phyloP scores from a whole-genome alignment of 2,113 vertebrate species.

The Felis catus region F.catus_Fca126_mat1.0 CM031411.1:19057501-19058000 shows the following conservation, averaged over 20 bases:
- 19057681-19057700: not conserved
- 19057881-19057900: not conserved
- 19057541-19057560: not conserved
- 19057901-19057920: not conserved
- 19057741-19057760: not conserved
- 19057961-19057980: not conserved
- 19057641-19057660: not conserved
- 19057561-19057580: not conserved
- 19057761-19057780: not conserved
- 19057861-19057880: not conserved
- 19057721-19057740: not conserved
- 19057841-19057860: not conserved
- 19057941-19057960: not conserved
- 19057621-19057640: not conserved
- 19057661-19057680: not conserved
- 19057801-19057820: not conserved
- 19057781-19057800: not conserved
- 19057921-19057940: conserved; percentile 29
- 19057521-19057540: not conserved
- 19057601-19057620: not conserved
- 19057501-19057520: not conserved
- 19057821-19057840: conserved; percentile 21
- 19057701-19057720: not conserved
- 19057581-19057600: not conserved
- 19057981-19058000: not conserved